A percentile compares a stretch with the other conserved stretches of the same genome.
phyloP scores from a whole-genome alignment of 2,113 vertebrate genomes.

The Amphiprion percula region DNA sequence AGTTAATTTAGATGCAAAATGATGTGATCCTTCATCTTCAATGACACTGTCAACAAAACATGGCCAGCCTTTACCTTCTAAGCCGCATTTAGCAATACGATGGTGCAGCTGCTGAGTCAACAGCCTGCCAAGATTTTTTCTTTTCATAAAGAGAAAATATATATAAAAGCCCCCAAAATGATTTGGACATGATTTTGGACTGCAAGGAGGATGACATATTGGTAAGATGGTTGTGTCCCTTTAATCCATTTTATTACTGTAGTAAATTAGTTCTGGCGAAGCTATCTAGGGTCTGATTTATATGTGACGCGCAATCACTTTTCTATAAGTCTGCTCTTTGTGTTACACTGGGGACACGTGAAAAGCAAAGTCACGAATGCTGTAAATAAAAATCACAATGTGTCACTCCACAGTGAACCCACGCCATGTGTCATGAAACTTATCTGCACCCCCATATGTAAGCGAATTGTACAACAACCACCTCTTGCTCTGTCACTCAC shows the following conservation, averaged over 20 bases:
- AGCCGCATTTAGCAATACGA: background rate
- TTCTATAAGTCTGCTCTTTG: background rate
- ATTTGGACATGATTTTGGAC: background rate
- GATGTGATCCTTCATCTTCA: background rate
- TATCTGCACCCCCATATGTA: slow-evolving; percentile 48
- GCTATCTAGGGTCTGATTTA: background rate
- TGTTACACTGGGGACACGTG: background rate
- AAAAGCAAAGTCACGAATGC: background rate
- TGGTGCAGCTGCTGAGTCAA: background rate
- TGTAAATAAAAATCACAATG: slow-evolving; percentile 36
- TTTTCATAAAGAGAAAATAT: background rate
- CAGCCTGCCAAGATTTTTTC: background rate
- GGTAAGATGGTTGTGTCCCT: background rate
- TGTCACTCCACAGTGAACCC: slow-evolving; percentile 29
- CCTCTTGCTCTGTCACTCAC: slow-evolving; percentile 56
- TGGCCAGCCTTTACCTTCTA: background rate
- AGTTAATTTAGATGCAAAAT: background rate
- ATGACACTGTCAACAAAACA: background rate
- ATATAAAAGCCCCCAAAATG: background rate
- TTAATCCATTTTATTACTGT: background rate
- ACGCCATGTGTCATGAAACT: slow-evolving; percentile 18
- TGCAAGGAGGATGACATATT: background rate
- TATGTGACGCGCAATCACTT: background rate
- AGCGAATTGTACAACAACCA: slow-evolving; percentile 55
- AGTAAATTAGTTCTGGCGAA: background rate